Percentiles rank a stretch among this genome's conserved stretches.
These are phyloP conservation scores for Lagenorhynchus albirostris DNA, from an alignment of 2,113 vertebrate genomes.

Conservation along the genomic window DNA sequence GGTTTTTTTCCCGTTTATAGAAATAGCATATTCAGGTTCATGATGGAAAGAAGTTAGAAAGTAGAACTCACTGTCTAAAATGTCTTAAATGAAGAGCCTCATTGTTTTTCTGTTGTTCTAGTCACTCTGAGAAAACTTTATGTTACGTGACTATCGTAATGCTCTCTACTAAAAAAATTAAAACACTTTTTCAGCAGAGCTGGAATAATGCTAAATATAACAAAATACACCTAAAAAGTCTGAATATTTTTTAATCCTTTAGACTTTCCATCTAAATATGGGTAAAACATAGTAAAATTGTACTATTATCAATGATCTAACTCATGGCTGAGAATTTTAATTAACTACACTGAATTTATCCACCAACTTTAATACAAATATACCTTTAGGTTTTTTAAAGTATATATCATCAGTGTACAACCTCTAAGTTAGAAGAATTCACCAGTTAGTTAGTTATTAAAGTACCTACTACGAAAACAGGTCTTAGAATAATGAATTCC, in stretches of 20 bases:
- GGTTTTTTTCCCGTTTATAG: background rate
- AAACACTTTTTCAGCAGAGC: background rate
- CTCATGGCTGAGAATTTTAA: background rate
- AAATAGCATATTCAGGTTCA: background rate
- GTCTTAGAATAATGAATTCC: background rate
- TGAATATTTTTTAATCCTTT: background rate
- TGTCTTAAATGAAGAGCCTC: background rate
- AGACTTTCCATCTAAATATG: background rate
- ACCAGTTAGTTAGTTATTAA: background rate
- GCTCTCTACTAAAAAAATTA: background rate
- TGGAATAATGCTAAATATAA: background rate
- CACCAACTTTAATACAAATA: conserved; percentile 11
- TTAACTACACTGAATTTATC: background rate
- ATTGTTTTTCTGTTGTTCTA: background rate
- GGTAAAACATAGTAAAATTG: background rate
- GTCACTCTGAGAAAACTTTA: background rate
- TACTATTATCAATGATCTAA: conserved; percentile 9
- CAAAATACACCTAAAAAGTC: background rate
- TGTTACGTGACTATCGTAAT: background rate
- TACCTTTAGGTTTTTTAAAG: background rate
- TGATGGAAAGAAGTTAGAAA: background rate
- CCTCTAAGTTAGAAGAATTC: background rate
- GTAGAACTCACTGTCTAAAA: background rate
- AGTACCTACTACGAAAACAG: background rate
- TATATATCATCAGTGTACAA: background rate